Base-by-base conservation (phyloP, 2,888 invertebrate genomes). In the Lamproptera curius region DNA sequence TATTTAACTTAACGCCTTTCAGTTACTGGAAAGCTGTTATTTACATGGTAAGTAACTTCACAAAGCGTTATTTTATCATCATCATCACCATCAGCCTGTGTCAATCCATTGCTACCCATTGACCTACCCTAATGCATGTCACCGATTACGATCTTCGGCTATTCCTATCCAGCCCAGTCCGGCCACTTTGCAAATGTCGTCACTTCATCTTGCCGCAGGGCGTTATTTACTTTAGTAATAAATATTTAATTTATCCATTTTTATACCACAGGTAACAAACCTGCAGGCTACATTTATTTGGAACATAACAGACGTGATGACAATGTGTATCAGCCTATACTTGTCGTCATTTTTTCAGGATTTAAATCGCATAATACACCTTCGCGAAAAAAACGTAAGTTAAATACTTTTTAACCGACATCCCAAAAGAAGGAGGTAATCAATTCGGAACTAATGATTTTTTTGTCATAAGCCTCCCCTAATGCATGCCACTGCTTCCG, bases 251-350 rank as follows among this genome's bases (percentile, higher is more conserved):
- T 2, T 28, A 28, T 42, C 1, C 8, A 31, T 11, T 42, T 42
- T 17, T 48, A 40, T 39, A 20, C 64, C 65, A 28, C 55, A 80
- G 81, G 47, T 82, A 2, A 60, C 86, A 8, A 91, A 91, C 61
- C 51, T 91, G 4, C 79, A 91, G 42, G 84, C 89, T 16, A 92
- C 93, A 0, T 92, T 93, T 48, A 85, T 89, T 0, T 93, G 93
- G 93, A 93, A 91, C 59, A 93, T 90, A 50, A 89, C 90, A 52
- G 92, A 93, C 61, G 70, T 92, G 1, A 92, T 93, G 62, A 90
- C 93, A 5, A 92, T 93, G 59, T 80, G 92, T 34, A 76, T 93
- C 14, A 92, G 93, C 64, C 77, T 90, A 42, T 92, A 92, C 11
- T 63, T 93, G 49, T 84, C 91, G n/a, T 53, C 47, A 10, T 59